Evolutionary conservation across 2,888 invertebrate genomes (phyloP).

Genomic region (Resseliella maxima): DNA sequence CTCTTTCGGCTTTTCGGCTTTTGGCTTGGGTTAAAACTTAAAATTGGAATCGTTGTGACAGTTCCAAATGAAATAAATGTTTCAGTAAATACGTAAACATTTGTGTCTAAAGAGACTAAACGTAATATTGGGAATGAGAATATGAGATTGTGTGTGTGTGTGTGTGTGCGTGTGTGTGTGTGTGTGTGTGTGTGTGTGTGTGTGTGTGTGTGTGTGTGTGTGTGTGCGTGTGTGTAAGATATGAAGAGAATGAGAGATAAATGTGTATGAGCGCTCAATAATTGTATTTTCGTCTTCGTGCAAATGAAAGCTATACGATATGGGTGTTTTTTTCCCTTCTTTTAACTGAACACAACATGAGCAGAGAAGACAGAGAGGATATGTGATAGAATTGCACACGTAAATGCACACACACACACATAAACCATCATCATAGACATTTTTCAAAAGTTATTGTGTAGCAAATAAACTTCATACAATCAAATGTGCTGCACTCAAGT

Average conservation of each 20-base stretch:
- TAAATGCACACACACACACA: background rate
- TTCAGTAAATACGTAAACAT: slow-evolving; percentile 13
- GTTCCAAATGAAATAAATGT: slow-evolving; percentile 13
- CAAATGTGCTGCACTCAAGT: background rate
- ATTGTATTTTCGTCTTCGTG: slow-evolving; percentile 19
- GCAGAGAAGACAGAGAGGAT: background rate
- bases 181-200: too few species aligned
- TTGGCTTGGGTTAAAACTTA: background rate
- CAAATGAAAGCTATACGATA: background rate
- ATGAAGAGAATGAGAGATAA: too few species aligned
- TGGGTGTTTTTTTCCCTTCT: background rate
- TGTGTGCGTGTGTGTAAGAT: too few species aligned
- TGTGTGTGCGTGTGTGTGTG: too few species aligned
- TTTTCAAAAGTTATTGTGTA: slow-evolving; percentile 30
- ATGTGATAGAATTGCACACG: background rate
- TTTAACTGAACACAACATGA: too few species aligned
- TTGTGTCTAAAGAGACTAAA: background rate
- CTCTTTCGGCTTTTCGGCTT: background rate
- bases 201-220: too few species aligned
- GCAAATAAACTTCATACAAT: slow-evolving; percentile 43
- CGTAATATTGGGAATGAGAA: too few species aligned
- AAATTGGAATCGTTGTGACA: background rate
- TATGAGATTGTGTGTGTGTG: too few species aligned
- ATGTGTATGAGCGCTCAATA: slow-evolving; percentile 3
- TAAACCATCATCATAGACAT: background rate